These are phyloP conservation scores for Melanaphis sacchari DNA, from an alignment of 1,140 invertebrate species.

Conservation along the genomic window DNA sequence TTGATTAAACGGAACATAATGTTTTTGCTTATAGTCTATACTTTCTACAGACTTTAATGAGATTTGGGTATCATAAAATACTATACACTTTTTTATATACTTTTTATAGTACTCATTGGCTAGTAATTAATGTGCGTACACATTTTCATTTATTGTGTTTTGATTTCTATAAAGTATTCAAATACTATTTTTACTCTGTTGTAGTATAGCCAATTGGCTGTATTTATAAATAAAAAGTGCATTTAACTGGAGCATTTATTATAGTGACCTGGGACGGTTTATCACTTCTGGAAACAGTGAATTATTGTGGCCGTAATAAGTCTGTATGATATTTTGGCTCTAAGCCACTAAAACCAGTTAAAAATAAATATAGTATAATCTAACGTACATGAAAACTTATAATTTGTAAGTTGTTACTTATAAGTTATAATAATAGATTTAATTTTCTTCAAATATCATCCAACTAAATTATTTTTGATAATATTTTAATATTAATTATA, in stretches of 20 bases:
- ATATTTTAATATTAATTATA: background rate
- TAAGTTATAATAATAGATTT: slow-evolving; percentile 24
- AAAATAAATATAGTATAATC: slow-evolving; percentile 25
- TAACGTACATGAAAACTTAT: background rate
- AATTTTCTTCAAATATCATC: background rate
- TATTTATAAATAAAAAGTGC: slow-evolving; percentile 48
- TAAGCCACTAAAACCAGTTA: background rate
- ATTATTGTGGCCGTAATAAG: slow-evolving; percentile 23
- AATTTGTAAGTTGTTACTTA: background rate
- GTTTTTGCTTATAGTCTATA: background rate
- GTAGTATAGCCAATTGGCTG: background rate
- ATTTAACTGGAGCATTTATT: slow-evolving; percentile 40
- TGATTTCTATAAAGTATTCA: background rate
- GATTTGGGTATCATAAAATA: background rate
- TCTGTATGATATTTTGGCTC: background rate
- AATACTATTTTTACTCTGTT: slow-evolving; percentile 29
- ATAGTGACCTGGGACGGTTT: background rate
- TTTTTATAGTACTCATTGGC: background rate
- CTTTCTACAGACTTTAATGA: background rate
- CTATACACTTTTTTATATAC: background rate
- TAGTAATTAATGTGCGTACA: background rate
- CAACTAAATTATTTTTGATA: background rate
- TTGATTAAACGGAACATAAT: too few species aligned
- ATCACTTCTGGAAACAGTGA: slow-evolving; percentile 30
- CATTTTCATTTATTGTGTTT: background rate